Evolutionary conservation across 2,797 vertebrate species (phyloP).

Genomic region (Phaenicophaeus curvirostris): DNA sequence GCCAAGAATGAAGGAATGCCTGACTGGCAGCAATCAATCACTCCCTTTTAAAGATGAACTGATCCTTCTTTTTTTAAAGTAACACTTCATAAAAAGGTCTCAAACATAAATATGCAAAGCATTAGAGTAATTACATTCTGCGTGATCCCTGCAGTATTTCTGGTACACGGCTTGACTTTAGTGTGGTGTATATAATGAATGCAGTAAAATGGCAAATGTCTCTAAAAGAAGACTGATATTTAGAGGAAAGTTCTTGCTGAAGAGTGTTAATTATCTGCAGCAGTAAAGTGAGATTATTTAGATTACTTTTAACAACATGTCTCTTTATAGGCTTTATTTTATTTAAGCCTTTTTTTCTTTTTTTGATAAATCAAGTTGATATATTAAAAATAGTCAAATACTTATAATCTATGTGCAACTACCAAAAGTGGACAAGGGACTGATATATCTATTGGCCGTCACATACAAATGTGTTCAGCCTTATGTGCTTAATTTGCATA

Average conservation of each 20-base stretch:
- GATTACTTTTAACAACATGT: conserved; percentile 54
- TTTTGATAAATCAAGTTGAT: not conserved
- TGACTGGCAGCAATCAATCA: conserved; percentile 98
- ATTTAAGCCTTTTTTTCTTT: not conserved
- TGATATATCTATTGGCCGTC: not conserved
- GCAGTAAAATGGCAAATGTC: conserved; percentile 61
- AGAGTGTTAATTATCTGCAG: conserved; percentile 71
- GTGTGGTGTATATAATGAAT: conserved; percentile 63
- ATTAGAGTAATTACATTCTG: conserved; percentile 68
- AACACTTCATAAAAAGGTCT: conserved; percentile 80
- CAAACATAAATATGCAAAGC: conserved; percentile 79
- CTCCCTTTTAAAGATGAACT: conserved; percentile 80
- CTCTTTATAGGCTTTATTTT: not conserved
- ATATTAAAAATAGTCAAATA: not conserved
- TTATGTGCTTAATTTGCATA: conserved; percentile 23
- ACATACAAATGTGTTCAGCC: not conserved
- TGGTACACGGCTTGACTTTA: conserved; percentile 47
- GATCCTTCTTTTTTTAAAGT: conserved; percentile 79
- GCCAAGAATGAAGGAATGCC: conserved; percentile 85
- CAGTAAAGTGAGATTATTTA: conserved; percentile 67
- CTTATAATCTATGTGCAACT: not conserved
- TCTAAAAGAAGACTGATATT: conserved; percentile 69
- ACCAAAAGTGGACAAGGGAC: not conserved
- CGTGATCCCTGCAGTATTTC: conserved; percentile 60
- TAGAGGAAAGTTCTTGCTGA: conserved; percentile 71